Percentiles rank a stretch among this genome's conserved stretches.
These are phyloP conservation scores for Ceratosolen solmsi DNA, from an alignment of 1,140 invertebrate genomes.

Conservation along the genomic window DNA sequence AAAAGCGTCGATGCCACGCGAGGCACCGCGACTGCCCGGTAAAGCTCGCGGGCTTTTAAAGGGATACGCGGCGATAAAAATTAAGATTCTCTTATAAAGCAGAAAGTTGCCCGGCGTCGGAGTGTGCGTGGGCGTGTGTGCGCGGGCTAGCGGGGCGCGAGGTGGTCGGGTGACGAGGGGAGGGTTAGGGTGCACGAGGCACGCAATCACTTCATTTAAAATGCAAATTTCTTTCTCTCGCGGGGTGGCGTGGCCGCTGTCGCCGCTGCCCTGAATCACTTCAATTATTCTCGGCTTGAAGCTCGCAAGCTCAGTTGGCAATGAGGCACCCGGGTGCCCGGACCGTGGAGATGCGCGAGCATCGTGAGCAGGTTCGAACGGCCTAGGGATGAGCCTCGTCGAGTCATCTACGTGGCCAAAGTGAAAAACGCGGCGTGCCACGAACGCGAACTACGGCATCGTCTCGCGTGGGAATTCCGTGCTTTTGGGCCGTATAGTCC, in stretches of 20 bases:
- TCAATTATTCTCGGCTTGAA: slow-evolving; percentile 62
- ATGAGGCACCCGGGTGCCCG: neutral
- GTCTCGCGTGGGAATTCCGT: neutral
- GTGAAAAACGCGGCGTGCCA: neutral
- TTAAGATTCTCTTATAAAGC: slow-evolving; percentile 71
- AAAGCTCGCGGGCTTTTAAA: slow-evolving; percentile 53
- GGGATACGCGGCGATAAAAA: slow-evolving; percentile 69
- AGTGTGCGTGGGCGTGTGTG: slow-evolving; percentile 38
- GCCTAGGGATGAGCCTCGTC: neutral
- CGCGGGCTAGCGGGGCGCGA: neutral
- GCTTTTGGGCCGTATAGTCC: neutral
- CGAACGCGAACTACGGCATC: too few species aligned
- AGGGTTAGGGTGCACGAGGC: slow-evolving; percentile 56
- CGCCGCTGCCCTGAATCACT: slow-evolving; percentile 69
- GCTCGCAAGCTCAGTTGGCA: slow-evolving; percentile 21
- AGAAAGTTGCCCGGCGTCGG: slow-evolving; percentile 63
- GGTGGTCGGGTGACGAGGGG: neutral
- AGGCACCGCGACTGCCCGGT: neutral
- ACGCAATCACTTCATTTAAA: slow-evolving; percentile 74
- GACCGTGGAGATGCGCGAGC: neutral
- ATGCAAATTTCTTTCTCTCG: slow-evolving; percentile 68
- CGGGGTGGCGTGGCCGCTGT: slow-evolving; percentile 64
- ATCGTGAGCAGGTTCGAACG: neutral
- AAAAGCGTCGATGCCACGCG: slow-evolving; percentile 7
- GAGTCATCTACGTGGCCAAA: too few species aligned